A percentile compares a stretch with the other conserved stretches of the same genome.
Evolutionary conservation across 2,888 invertebrate species (phyloP).

Genomic region (Ichneumon xanthorius): DNA sequence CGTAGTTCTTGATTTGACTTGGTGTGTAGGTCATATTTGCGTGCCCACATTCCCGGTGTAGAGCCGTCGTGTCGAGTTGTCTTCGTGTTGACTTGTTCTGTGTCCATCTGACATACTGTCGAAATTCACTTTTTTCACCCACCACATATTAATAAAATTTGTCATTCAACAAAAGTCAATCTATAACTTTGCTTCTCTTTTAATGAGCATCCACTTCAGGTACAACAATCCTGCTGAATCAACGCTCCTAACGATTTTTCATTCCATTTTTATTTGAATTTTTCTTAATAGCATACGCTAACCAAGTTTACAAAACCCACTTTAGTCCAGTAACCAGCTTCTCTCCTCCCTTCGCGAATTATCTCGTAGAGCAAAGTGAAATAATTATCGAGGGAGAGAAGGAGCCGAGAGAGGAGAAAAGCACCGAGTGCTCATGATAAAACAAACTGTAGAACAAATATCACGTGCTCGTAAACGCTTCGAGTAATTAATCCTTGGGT

Average conservation of each 20-base stretch:
- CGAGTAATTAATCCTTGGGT: conserved; percentile 56
- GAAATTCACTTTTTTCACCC: not conserved
- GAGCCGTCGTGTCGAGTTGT: no score
- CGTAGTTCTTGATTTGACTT: no score
- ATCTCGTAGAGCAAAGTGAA: conserved; percentile 15
- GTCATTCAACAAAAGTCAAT: not conserved
- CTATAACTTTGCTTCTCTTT: not conserved
- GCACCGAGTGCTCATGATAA: conserved; percentile 31
- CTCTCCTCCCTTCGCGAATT: not conserved
- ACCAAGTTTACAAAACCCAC: conserved; percentile 6
- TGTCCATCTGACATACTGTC: no score
- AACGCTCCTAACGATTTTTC: not conserved
- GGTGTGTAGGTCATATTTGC: no score
- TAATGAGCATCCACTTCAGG: not conserved
- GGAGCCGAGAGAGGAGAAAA: not conserved
- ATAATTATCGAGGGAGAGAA: not conserved
- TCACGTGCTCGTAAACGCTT: conserved; percentile 52
- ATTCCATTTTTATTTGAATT: not conserved
- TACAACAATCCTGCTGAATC: not conserved
- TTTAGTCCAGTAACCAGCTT: not conserved
- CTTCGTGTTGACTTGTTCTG: no score
- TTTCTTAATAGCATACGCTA: not conserved
- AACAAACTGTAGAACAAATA: conserved; percentile 50
- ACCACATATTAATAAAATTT: not conserved
- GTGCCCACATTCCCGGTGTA: no score